Percentiles rank a stretch among this genome's conserved stretches.
Conservation (phyloP, 2,888 invertebrate genomes). For the Drosophila ustulata region DNA sequence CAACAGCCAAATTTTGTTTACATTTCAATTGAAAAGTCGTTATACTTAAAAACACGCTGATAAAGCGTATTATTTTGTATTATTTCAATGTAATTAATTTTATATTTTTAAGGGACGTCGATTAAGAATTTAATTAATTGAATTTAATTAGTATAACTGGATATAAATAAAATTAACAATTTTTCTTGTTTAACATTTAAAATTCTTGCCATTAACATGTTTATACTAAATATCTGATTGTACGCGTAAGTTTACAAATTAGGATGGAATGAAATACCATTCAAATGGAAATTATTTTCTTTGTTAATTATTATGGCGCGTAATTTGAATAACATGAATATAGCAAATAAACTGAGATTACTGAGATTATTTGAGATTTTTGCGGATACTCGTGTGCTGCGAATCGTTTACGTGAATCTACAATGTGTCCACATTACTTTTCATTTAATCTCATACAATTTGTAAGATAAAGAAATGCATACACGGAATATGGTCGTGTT, state of each 20-base stretch:
- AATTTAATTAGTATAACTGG: no score
- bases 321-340: constrained; percentile 1
- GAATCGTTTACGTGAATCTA: constrained; percentile 48
- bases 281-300: background rate
- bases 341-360: background rate
- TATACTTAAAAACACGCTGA: background rate
- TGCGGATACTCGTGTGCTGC: background rate
- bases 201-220: no score
- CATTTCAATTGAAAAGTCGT: background rate
- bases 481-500: constrained; percentile 15
- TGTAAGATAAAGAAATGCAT: constrained; percentile 79
- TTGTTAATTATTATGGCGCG: background rate
- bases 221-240: no score
- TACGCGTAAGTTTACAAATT: no score
- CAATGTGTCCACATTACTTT: constrained; percentile 69
- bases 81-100: background rate
- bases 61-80: background rate
- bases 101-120: no score
- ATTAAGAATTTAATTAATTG: no score
- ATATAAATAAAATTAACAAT: no score
- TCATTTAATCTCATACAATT: constrained; percentile 77
- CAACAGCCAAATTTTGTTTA: constrained; percentile 18
- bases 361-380: background rate
- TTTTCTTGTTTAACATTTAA: no score
- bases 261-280: background rate